Percentiles rank a stretch among this genome's conserved stretches.
Conservation (phyloP, 2,113 vertebrate genomes). For the Rhabdornis inornatus region DNA sequence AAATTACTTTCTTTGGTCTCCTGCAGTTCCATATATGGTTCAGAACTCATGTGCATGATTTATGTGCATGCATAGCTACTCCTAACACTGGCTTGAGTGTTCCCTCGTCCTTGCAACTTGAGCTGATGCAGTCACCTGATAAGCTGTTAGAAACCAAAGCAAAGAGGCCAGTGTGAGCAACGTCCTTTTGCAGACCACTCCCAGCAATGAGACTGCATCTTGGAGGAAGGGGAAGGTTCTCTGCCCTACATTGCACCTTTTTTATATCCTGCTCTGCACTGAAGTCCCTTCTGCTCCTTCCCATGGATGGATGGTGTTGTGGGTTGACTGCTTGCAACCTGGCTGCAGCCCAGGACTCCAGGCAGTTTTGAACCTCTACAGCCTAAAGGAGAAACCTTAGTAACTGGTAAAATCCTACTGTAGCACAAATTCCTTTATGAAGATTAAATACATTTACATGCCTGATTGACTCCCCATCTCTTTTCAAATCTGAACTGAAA, state of each 20-base stretch:
- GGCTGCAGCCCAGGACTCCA: background rate
- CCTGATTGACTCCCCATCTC: background rate
- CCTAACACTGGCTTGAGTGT: background rate
- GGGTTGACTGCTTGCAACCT: background rate
- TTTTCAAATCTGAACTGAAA: slow-evolving; percentile 12
- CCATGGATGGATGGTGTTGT: background rate
- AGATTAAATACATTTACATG: background rate
- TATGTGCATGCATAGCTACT: background rate
- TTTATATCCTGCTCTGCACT: background rate
- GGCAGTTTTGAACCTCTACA: background rate
- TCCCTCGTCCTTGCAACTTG: background rate
- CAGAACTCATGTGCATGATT: background rate
- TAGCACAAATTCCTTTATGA: background rate
- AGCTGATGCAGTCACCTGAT: background rate
- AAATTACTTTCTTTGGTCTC: background rate
- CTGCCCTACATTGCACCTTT: background rate
- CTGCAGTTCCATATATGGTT: background rate
- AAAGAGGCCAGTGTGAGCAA: background rate
- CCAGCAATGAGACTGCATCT: background rate
- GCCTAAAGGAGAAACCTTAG: background rate
- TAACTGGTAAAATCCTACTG: background rate
- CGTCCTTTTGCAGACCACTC: background rate
- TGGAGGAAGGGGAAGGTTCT: background rate
- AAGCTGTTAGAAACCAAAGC: background rate
- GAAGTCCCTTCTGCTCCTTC: background rate